phyloP scores from a whole-genome alignment of 2,888 invertebrate species.

The Plebejus argus region DNA sequence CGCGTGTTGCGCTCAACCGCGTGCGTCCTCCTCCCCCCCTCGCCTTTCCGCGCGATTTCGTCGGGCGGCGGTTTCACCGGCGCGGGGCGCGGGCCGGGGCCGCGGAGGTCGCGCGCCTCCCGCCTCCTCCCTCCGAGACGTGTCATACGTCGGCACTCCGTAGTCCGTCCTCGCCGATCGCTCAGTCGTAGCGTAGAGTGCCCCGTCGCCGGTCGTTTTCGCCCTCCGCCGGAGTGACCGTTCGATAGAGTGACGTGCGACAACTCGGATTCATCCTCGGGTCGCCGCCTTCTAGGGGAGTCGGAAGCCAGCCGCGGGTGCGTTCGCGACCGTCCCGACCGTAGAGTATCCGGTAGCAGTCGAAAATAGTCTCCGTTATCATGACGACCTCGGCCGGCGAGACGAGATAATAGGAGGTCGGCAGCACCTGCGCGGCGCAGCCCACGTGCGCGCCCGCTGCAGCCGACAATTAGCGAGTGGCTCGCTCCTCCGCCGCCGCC shows the following conservation, averaged over 20 bases:
- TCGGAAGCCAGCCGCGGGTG: conserved; percentile 58
- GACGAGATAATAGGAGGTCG: conserved; percentile 75
- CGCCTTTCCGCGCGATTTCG: conserved; percentile 59
- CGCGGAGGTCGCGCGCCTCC: conserved; percentile 72
- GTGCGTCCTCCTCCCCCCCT: conserved; percentile 58
- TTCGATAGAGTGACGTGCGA: conserved; percentile 39
- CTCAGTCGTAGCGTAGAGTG: conserved; percentile 76
- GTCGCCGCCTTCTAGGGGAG: conserved; percentile 61
- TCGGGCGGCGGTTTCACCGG: conserved; percentile 54
- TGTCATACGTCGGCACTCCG: conserved; percentile 45
- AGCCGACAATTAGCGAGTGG: conserved; percentile 52
- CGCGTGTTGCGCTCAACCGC: conserved; percentile 75
- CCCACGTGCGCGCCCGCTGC: conserved; percentile 66
- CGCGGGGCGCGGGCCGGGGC: conserved; percentile 58
- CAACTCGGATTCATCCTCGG: conserved; percentile 37
- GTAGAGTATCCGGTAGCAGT: conserved; percentile 58
- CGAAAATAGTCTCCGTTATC: conserved; percentile 77
- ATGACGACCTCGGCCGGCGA: conserved; percentile 74
- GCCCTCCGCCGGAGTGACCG: conserved; percentile 45
- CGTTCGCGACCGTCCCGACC: conserved; percentile 70
- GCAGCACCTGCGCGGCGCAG: conserved; percentile 69
- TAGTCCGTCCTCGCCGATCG: conserved; percentile 45
- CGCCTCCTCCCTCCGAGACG: conserved; percentile 62
- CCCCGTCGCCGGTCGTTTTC: conserved; percentile 67
- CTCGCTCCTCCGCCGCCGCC: conserved; percentile 41